Percentiles rank a stretch among this genome's conserved stretches.
Evolutionary conservation across 30 jellyfish, hydroid and myxozoan species (phyloP).

Genomic region (Aurelia sp.): DNA sequence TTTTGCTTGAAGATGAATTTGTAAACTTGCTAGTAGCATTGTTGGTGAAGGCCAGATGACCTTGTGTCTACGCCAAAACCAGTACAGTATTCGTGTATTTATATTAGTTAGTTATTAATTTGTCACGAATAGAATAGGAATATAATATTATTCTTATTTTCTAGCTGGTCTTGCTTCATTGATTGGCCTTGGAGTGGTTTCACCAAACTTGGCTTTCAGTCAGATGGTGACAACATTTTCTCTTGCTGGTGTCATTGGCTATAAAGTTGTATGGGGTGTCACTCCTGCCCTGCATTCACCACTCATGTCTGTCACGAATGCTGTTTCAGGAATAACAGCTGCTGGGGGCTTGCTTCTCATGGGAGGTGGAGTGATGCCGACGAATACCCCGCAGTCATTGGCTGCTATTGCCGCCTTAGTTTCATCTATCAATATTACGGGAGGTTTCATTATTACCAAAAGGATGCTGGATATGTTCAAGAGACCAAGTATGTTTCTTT

Average conservation of each 20-base stretch:
- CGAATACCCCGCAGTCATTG: conserved; percentile 80
- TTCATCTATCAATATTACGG: conserved; percentile 92
- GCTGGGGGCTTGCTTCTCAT: conserved; percentile 94
- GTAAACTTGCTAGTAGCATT: too few relatives aligned
- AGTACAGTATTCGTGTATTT: too few relatives aligned
- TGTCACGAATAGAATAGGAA: too few relatives aligned
- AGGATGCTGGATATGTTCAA: conserved; percentile 97
- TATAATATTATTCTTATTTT: neutral
- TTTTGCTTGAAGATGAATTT: too few relatives aligned
- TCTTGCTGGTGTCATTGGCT: conserved; percentile 97
- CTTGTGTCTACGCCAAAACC: too few relatives aligned
- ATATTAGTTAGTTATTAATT: too few relatives aligned
- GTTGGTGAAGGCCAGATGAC: too few relatives aligned
- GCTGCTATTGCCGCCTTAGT: conserved; percentile 96
- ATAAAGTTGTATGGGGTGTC: conserved; percentile 98
- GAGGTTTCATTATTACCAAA: conserved; percentile 95
- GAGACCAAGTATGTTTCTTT: conserved; percentile 75
- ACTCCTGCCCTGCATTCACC: conserved; percentile 98
- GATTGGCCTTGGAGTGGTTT: conserved; percentile 85
- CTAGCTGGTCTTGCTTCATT: conserved; percentile 86
- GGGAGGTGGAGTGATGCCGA: conserved; percentile 96
- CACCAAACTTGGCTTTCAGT: conserved; percentile 93
- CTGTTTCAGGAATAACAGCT: conserved; percentile 97
- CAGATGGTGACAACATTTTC: conserved; percentile 96
- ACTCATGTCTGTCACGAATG: conserved; percentile 95